Percentiles rank a stretch among this genome's conserved stretches.
phyloP scores from a whole-genome alignment of 2,888 invertebrate species.

The Drosophila nigricruria region DNA sequence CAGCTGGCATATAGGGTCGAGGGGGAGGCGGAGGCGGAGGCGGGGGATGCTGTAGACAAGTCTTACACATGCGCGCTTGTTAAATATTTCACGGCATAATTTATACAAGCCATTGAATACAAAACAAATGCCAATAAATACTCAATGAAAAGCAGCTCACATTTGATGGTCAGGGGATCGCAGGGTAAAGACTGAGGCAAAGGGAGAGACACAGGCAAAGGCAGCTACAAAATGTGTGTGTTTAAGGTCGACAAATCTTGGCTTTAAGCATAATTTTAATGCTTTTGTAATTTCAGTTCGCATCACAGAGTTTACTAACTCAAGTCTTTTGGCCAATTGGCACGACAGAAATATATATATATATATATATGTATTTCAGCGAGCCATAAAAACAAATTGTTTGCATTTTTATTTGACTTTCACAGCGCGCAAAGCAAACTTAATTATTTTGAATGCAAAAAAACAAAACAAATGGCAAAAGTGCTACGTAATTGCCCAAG shows the following conservation, averaged over 20 bases:
- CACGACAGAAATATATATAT: constrained; percentile 30
- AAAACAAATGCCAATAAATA: constrained; percentile 44
- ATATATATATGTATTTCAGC: background rate
- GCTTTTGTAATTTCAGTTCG: constrained; percentile 28
- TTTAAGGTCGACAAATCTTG: constrained; percentile 1
- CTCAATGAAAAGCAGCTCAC: constrained; percentile 13
- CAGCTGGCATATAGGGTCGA: constrained; percentile 31
- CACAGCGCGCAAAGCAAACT: constrained; percentile 38
- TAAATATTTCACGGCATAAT: constrained; percentile 66
- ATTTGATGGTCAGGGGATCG: background rate
- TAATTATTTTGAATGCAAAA: constrained; percentile 48
- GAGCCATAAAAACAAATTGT: constrained; percentile 40
- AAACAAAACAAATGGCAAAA: constrained; percentile 46
- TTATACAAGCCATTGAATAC: constrained; percentile 60
- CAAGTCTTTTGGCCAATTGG: constrained; percentile 54
- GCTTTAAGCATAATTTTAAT: constrained; percentile 18
- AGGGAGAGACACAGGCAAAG: background rate
- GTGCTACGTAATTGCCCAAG: constrained; percentile 44
- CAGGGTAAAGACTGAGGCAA: too few relatives aligned
- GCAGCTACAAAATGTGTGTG: background rate
- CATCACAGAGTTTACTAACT: constrained; percentile 28
- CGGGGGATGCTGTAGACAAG: constrained; percentile 3
- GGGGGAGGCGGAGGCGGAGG: constrained; percentile 3
- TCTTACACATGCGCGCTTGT: constrained; percentile 64
- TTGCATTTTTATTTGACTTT: constrained; percentile 59